Base-by-base conservation (phyloP, 2,888 invertebrate genomes). In the Heliconius cydno region DNA sequence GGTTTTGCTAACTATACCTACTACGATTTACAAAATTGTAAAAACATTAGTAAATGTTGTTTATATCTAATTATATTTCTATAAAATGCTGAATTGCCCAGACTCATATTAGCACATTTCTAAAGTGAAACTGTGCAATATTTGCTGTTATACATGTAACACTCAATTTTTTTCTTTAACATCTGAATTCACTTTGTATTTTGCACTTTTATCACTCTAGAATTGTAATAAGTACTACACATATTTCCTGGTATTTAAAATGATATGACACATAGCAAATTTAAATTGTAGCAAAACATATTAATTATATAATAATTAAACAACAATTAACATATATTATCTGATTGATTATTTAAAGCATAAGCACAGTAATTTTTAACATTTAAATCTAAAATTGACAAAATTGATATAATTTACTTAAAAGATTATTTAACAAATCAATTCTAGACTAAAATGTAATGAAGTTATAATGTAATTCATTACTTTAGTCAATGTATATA, bases 341-440 rank as follows among this genome's bases (percentile, higher is more conserved):
- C 82, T 80, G 81, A 84, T 79, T 84, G 84, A 79, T 52, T 85
- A 83, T 82, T 82, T 86, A 88, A 90, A 89, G 89, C 87, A 89
- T 88, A 90, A 88, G 90, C 89, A 86, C 86, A 90, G 88, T 87
- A 87, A 91, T 88, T 86, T 86, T 88, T 90, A 89, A 87, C 89
- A 87, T 91, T 93, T 90, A 93, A 94, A 92, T 94, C 94, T 94
- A 95, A 95, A 95, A 95, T 94, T 95, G 94, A 94, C 94, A 85
- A 94, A 94, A 93, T 94, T 95, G 94, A 95, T 95, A 95, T 95
- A 92, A 91, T 91, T 89, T 90, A 93, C 94, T 92, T 94, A 93
- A 91, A 90, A 90, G 84, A 86, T 89, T 90, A 90, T 83, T 57
- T 68, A 87, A 88, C 88, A 86, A 89, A 87, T 86, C 86, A 87